A percentile compares a stretch with the other conserved stretches of the same genome.
phyloP scores from a whole-genome alignment of 2,888 invertebrate genomes.

The Tanypteryx hageni region DNA sequence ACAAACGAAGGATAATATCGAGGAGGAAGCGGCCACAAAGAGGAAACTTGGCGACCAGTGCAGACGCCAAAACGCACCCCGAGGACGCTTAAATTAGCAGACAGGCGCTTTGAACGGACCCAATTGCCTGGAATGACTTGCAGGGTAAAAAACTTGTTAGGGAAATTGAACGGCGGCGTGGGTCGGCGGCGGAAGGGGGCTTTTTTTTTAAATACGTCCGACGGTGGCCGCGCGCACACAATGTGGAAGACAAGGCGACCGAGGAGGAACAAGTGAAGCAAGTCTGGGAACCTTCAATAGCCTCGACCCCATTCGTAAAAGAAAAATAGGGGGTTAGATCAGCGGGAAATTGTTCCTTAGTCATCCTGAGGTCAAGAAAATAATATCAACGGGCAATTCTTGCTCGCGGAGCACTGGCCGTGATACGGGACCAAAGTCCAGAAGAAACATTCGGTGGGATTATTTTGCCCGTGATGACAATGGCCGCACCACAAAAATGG shows the following conservation, averaged over 20 bases:
- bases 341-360: background rate
- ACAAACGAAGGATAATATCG: background rate
- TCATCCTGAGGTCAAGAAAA: background rate
- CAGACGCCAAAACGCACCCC: too few relatives aligned
- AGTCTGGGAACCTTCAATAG: conserved; percentile 22
- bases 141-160: background rate
- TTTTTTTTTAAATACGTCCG: too few relatives aligned
- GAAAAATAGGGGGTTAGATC: background rate
- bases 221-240: too few relatives aligned
- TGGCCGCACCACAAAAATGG: too few relatives aligned
- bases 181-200: background rate
- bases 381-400: background rate
- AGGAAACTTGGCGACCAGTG: background rate
- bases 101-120: background rate
- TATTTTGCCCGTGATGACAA: too few relatives aligned
- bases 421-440: background rate
- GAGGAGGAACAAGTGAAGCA: background rate
- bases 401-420: background rate
- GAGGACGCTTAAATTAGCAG: background rate
- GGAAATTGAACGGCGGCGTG: background rate
- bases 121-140: background rate
- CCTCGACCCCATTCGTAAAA: conserved; percentile 19
- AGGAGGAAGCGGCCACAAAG: background rate
- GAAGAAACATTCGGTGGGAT: background rate
- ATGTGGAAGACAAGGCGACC: background rate